Conservation (phyloP, 2,113 vertebrate species). For the Halcyon senegalensis region DNA sequence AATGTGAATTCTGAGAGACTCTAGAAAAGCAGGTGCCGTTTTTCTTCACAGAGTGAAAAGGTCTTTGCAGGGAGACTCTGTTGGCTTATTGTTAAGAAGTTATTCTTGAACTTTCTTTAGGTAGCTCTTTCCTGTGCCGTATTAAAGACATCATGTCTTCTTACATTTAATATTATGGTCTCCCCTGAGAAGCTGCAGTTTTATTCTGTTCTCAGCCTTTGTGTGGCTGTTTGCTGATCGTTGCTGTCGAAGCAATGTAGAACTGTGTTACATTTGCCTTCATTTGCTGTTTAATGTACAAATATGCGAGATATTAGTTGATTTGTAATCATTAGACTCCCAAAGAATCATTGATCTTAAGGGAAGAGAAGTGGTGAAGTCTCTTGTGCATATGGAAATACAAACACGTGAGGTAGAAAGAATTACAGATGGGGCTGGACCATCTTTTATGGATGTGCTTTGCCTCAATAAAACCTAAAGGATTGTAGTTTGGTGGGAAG, state of each 20-base stretch:
- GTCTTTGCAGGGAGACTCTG: background rate
- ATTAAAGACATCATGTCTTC: background rate
- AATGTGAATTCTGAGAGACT: background rate
- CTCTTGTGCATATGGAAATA: background rate
- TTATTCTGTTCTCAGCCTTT: background rate
- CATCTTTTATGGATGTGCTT: background rate
- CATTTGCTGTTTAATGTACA: background rate
- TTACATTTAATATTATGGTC: rapidly evolving
- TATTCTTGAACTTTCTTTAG: background rate
- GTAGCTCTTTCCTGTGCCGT: background rate
- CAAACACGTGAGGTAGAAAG: background rate
- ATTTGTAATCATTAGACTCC: background rate
- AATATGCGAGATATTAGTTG: background rate
- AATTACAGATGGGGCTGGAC: background rate
- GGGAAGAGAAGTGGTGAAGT: background rate
- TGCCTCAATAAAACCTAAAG: background rate
- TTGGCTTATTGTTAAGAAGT: background rate
- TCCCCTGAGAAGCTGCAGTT: background rate
- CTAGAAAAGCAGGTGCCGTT: background rate
- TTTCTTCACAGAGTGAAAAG: background rate
- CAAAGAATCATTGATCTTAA: background rate
- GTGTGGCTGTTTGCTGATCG: background rate
- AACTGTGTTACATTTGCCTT: background rate
- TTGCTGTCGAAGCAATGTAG: background rate
- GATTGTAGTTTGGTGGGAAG: background rate